A percentile compares a stretch with the other conserved stretches of the same genome.
These are phyloP conservation scores for Clanis bilineata DNA, from an alignment of 2,888 invertebrate genomes.

Conservation along the genomic window DNA sequence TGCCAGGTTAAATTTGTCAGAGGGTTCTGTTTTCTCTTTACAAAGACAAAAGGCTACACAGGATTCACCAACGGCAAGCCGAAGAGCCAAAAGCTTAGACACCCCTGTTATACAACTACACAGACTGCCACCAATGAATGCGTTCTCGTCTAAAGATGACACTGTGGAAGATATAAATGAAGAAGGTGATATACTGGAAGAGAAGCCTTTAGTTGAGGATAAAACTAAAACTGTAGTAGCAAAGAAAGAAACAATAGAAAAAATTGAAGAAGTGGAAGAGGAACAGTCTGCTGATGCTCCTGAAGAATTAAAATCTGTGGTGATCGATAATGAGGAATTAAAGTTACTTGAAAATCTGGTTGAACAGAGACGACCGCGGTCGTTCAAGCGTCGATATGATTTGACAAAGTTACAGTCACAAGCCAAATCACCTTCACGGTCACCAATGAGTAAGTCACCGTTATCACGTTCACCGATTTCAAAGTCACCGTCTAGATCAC, in stretches of 20 bases:
- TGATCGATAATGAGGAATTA: slow-evolving; percentile 83
- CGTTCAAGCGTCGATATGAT: slow-evolving; percentile 75
- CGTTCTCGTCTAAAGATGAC: slow-evolving; percentile 94
- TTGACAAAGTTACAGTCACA: slow-evolving; percentile 67
- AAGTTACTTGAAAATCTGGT: slow-evolving; percentile 79
- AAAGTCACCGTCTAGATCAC: slow-evolving; percentile 77
- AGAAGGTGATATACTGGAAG: slow-evolving; percentile 83
- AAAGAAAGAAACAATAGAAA: slow-evolving; percentile 65
- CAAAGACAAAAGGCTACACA: slow-evolving; percentile 90
- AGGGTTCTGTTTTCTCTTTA: slow-evolving; percentile 90
- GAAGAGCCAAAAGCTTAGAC: slow-evolving; percentile 92
- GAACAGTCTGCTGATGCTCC: slow-evolving; percentile 63
- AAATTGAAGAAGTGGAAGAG: slow-evolving; percentile 80
- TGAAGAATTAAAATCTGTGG: slow-evolving; percentile 66
- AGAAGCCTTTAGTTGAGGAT: slow-evolving; percentile 78
- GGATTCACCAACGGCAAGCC: slow-evolving; percentile 87
- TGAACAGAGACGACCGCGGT: slow-evolving; percentile 74
- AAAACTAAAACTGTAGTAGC: slow-evolving; percentile 43
- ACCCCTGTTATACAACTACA: slow-evolving; percentile 91
- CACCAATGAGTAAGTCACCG: slow-evolving; percentile 73
- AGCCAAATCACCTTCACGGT: slow-evolving; percentile 68
- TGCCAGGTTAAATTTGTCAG: slow-evolving; percentile 90
- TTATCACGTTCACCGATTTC: slow-evolving; percentile 75
- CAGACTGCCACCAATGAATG: slow-evolving; percentile 90
- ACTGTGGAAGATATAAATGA: slow-evolving; percentile 90